Evolutionary conservation across 2,113 vertebrate species (phyloP), one percentile per base, ranked within the genome.

Genomic region (Tretioscincus oriximinensis): DNA sequence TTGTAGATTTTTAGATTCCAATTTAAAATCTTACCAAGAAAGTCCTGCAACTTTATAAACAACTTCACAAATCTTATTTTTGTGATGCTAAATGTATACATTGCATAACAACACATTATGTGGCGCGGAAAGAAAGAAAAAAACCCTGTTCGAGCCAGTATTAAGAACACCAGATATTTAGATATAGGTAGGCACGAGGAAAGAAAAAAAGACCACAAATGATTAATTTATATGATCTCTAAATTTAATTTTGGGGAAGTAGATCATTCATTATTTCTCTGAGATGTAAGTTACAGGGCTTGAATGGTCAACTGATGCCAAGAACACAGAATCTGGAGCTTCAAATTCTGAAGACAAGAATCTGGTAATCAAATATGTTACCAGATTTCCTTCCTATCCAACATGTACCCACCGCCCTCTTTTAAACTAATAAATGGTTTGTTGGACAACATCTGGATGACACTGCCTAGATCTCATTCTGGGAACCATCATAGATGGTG

Each of bases 131-230:
- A 1, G 21, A 28, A 58, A 1, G 0, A 14, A 75, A 80, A 9
- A 1, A n/a, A n/a, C n/a, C 35, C 35, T n/a, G 83, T 81, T 61
- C 54, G 61, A 21, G 11, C 10, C 28, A 14, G 45, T 12, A 22
- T 83, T 77, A 82, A 35, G 41, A 83, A 29, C 49, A 82, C 68
- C 84, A 85, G 75, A 81, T 60, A 76, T 64, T 54, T 88, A 49
- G 41, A 80, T 70, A 45, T 79, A 45, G 41, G 49, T 80, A 18
- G 68, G 54, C 73, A 83, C 0, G 0, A 49, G 45, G 49, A 54
- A 80, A 70, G 58, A 49, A 64, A 58, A 80, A 28, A 41, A 45
- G 66, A 61, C n/a, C 61, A 71, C 9, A 61, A 61, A 45, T 45
- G 70, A 21, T 45, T 61, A 45, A 81, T 24, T 21, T 0, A 1